Evolutionary conservation across 2,888 invertebrate species (phyloP), one percentile per base, ranked within the genome.

Genomic region (Melieria picta): DNA sequence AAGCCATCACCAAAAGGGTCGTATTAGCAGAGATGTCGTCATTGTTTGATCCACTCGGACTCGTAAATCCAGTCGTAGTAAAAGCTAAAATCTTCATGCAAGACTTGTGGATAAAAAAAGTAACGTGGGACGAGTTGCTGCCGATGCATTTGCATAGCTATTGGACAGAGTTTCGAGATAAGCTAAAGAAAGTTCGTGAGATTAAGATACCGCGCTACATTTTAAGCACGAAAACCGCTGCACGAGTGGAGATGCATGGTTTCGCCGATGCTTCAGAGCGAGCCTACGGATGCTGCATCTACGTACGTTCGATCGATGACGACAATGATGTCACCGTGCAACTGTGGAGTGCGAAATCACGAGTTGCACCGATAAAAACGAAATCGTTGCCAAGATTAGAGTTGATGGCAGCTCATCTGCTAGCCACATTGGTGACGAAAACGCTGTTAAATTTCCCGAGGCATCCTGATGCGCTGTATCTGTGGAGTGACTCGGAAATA

Each of bases 401-500:
- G 50, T 45, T 74, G 11, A 50, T 68, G 43, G 71, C 60, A 9
- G 74, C 63, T 16, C 47, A 64, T 46, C 43, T 73, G 48, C 63
- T 69, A 13, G 60, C 68, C 7, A 67, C 55, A 30, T 62, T 74
- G 57, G 63, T 74, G 45, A 16, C 47, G 7, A 71, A 74, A 57
- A 63, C 65, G 9, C 71, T 55, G 30, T 11, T 57, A 6, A 71
- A 71, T 63, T 71, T 71, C 47, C 55, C 62, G 3, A 50, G 58
- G 6, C n/a, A 16, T 6, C 58, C 55, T 58, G 58, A 70, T 63
- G 69, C 45, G 10, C 60, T 48, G 7, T 71, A 57, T 57, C 63
- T 69, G 46, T 75, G 74, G 76, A 72, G 74, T 6, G 70, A 73
- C 60, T 76, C 75, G 5, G 72, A 73, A 68, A 74, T 77, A 9